Conservation (phyloP, 2,113 vertebrate species). For the Conger conger region DNA sequence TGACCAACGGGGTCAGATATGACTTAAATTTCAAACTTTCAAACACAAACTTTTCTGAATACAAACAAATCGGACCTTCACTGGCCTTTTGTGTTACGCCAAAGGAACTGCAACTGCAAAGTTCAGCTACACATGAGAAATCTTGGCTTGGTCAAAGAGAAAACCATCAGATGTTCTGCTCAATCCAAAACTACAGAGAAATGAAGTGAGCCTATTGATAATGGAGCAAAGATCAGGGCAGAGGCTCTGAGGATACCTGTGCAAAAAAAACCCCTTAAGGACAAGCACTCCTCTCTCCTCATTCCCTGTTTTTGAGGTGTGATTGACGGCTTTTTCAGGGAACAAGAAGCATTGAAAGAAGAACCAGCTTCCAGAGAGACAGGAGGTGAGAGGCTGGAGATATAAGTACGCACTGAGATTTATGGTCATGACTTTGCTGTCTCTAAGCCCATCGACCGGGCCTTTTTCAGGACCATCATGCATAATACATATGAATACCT, state of each 20-base stretch:
- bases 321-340: neutral
- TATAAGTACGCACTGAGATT: neutral
- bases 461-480: neutral
- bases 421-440: neutral
- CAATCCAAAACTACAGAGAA: neutral
- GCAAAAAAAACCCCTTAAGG: neutral
- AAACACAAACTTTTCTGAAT: neutral
- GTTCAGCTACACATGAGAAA: neutral
- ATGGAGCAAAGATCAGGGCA: neutral
- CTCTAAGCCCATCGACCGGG: neutral
- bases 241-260: neutral
- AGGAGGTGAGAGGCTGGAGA: slow-evolving; percentile 1
- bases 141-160: neutral
- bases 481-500: neutral
- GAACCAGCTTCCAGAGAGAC: neutral
- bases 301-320: neutral
- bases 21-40: too few relatives aligned
- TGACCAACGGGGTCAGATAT: too few relatives aligned
- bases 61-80: neutral
- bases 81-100: too few relatives aligned
- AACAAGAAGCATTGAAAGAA: neutral
- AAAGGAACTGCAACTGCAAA: too few relatives aligned
- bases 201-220: neutral
- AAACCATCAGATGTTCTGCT: neutral
- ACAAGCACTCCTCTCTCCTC: neutral